Evolutionary conservation across 2,888 invertebrate genomes (phyloP), one percentile per base, ranked within the genome.

Genomic region (Flexamia atlantica): DNA sequence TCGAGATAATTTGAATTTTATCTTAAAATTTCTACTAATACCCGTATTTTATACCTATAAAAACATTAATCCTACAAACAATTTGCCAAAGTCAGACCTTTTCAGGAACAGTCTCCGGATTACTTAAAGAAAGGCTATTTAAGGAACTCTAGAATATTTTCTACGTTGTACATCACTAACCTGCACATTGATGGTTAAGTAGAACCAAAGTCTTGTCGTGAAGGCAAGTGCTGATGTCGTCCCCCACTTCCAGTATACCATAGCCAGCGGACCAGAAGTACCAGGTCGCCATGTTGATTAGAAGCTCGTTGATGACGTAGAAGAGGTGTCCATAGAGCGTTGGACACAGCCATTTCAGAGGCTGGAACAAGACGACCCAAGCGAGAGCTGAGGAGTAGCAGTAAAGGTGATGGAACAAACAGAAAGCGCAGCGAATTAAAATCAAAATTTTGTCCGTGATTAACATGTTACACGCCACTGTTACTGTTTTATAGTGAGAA

Each of bases 191-290:
- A 12, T 64, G 64, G 20, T 64, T 64, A 17, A 30, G 25, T 30
- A 64, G 4, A 4, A 64, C 17, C 28, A 64, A 1, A 2, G 64
- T 28, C 28, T 14, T 64, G 10, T 64, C 28, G 30, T 64, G 7
- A 17, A 28, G 28, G 30, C 64, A 64, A 5, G 25, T 4, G 64
- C 28, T 28, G 10, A 64, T 64, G 30, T 64, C 64, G 20, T 64
- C 64, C 0, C 64, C 64, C 2, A 30, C 3, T 17, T 64, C 64
- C 30, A 64, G 14, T 1, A 64, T 14, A 12, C 64, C 64, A 30
- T 64, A 64, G 5, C 64, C 64, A 7, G 64, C 64, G 2, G 64
- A 64, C 64, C 64, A 64, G 5, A 30, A 28, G 30, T 64, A 64
- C 64, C 64, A 64, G 30, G 64, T 28, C 10, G 28, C 64, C 64